Evolutionary conservation across 2,888 invertebrate genomes (phyloP).

Genomic region (Hydropsyche betteni): DNA sequence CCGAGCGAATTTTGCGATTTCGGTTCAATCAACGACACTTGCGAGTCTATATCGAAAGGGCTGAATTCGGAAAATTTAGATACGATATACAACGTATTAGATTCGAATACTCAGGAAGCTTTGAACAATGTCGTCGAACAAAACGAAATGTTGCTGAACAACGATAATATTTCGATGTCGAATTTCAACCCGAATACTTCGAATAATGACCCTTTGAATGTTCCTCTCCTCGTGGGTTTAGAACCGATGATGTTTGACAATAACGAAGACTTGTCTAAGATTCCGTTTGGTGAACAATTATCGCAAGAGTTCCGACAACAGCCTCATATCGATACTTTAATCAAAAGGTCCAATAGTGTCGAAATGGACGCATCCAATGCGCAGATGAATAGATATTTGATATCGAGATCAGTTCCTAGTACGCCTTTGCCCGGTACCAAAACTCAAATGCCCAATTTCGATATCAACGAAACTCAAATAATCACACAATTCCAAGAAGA

Average conservation of each 20-base stretch:
- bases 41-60: constrained; percentile 63
- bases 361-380: constrained; percentile 61
- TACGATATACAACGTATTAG: constrained; percentile 72
- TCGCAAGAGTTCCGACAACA: constrained; percentile 18
- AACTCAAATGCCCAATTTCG: constrained; percentile 59
- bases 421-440: constrained; percentile 71
- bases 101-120: constrained; percentile 60
- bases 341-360: constrained; percentile 63
- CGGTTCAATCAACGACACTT: constrained; percentile 68
- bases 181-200: constrained; percentile 27
- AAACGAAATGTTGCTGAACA: constrained; percentile 23
- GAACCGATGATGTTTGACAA: neutral
- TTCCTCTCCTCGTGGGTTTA: neutral
- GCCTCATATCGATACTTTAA: constrained; percentile 52
- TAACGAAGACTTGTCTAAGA: constrained; percentile 4
- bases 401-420: constrained; percentile 75
- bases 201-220: constrained; percentile 4
- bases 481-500: constrained; percentile 55
- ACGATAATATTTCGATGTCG: constrained; percentile 1
- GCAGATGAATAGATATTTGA: constrained; percentile 62
- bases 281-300: constrained; percentile 29
- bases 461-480: constrained; percentile 58
- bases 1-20: constrained; percentile 79
- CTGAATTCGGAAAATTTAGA: constrained; percentile 71
- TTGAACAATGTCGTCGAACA: constrained; percentile 44